Percentiles rank a stretch among this genome's conserved stretches.
Conservation (phyloP, 2,113 vertebrate genomes). For the Terrapene triunguis region DNA sequence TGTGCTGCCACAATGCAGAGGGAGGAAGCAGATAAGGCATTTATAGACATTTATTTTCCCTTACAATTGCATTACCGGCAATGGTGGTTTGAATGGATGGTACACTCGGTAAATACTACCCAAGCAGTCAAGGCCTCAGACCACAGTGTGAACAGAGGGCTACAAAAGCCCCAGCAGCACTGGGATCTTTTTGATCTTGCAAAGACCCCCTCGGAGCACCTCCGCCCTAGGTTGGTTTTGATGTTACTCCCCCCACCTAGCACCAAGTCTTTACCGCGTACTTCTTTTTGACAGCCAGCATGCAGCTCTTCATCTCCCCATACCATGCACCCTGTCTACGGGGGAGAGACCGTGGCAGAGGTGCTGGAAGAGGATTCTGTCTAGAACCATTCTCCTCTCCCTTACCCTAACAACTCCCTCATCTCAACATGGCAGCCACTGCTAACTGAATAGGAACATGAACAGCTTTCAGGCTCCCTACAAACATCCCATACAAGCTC, state of each 20-base stretch:
- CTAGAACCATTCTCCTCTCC: not conserved
- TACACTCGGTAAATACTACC: not conserved
- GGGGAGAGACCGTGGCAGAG: not conserved
- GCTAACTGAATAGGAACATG: not conserved
- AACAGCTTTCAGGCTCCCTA: not conserved
- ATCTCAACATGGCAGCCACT: not conserved
- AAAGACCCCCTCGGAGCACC: not conserved
- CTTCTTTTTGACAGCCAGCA: not conserved
- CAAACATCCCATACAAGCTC: not conserved
- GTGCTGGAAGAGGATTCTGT: not conserved
- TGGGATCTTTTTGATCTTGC: not conserved
- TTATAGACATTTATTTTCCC: not conserved
- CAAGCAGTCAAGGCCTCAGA: not conserved
- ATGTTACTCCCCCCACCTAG: not conserved
- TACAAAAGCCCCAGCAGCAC: not conserved
- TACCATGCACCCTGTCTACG: not conserved
- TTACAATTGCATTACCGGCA: not conserved
- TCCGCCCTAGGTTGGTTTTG: not conserved
- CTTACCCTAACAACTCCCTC: not conserved
- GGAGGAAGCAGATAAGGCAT: not conserved
- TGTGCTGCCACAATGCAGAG: not conserved
- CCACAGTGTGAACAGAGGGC: not conserved
- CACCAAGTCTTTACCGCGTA: not conserved
- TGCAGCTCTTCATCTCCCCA: not conserved
- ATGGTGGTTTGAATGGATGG: not conserved